Percentiles rank a stretch among this genome's conserved stretches.
These are phyloP conservation scores for Nesogale talazaci DNA, from an alignment of 2,113 vertebrate genomes.

Conservation along the genomic window DNA sequence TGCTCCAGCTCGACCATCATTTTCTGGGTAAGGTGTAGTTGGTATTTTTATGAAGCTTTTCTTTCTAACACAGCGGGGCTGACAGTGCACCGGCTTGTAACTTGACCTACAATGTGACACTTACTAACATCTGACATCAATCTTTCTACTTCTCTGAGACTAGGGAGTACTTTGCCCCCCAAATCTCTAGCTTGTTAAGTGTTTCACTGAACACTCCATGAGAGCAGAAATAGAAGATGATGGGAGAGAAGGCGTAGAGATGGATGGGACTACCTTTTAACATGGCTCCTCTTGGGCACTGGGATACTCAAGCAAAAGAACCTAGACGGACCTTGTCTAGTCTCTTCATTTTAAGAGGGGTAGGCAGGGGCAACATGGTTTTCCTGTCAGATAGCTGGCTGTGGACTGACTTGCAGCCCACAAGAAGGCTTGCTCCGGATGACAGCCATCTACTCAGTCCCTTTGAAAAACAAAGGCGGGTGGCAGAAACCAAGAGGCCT, in stretches of 20 bases:
- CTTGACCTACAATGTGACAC: constrained; percentile 2
- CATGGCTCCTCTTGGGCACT: neutral
- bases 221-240: neutral
- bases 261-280: neutral
- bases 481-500: too few species aligned
- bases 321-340: neutral
- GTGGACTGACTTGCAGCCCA: neutral
- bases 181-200: neutral
- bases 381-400: neutral
- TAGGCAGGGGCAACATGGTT: neutral
- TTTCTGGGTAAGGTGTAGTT: neutral
- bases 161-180: neutral
- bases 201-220: neutral
- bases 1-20: neutral
- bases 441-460: neutral
- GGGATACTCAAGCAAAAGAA: neutral
- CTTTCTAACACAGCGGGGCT: neutral
- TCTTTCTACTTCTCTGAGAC: neutral
- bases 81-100: neutral
- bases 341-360: neutral
- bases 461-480: neutral
- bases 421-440: neutral
- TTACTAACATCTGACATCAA: neutral
- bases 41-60: constrained; percentile 8
- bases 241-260: neutral